These are phyloP conservation scores for Anarhynchus alexandrinus DNA, from an alignment of 2,113 vertebrate genomes.

Conservation along the genomic window DNA sequence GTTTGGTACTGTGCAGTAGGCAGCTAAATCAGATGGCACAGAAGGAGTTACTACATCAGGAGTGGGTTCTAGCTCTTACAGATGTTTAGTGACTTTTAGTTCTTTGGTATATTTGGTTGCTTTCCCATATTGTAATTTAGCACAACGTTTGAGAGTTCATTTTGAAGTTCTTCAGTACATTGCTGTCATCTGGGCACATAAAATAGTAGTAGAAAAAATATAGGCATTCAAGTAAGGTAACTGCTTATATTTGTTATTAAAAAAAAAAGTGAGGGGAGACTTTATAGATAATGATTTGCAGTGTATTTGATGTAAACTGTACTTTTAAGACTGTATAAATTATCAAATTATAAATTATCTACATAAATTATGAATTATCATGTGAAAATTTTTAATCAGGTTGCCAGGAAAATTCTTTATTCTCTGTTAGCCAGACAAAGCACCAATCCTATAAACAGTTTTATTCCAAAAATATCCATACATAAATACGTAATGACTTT, in stretches of 20 bases:
- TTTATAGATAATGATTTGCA: not conserved
- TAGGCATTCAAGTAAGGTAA: not conserved
- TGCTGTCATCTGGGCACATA: not conserved
- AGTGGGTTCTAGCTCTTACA: not conserved
- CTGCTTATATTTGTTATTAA: not conserved
- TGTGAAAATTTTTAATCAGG: not conserved
- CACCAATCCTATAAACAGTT: not conserved
- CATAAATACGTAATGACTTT: not conserved
- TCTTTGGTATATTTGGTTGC: not conserved
- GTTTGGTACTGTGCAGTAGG: not conserved
- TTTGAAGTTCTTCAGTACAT: not conserved
- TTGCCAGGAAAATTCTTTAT: not conserved
- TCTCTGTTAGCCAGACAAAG: not conserved
- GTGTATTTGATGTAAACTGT: not conserved
- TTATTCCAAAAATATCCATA: not conserved
- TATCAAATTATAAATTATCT: not conserved
- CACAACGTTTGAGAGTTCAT: not conserved
- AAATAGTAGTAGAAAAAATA: not conserved
- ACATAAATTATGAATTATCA: not conserved
- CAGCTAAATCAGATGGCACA: not conserved
- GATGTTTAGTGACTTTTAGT: not conserved
- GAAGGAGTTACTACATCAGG: not conserved
- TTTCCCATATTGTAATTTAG: not conserved
- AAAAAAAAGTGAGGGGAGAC: not conserved
- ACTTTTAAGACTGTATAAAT: not conserved